Conservation (phyloP, 35 echinoderm and acorn worm genomes). For the Chiridota heheva region DNA sequence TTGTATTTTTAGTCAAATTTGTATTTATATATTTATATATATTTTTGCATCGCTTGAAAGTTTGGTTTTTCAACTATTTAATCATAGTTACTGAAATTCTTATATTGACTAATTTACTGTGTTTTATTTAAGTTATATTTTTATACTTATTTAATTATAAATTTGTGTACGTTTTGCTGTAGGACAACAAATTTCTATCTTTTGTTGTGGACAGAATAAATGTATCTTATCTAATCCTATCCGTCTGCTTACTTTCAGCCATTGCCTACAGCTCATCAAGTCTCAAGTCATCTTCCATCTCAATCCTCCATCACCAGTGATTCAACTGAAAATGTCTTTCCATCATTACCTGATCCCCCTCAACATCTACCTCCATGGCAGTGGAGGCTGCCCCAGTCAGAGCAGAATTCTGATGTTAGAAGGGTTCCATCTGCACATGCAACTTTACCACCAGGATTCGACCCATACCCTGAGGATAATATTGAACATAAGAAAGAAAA, state of each 20-base stretch:
- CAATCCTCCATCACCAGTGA: not conserved
- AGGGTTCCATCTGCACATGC: slow-evolving; percentile 56
- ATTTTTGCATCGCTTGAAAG: too few species aligned
- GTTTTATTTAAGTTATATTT: too few species aligned
- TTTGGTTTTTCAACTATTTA: too few species aligned
- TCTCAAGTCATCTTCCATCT: not conserved
- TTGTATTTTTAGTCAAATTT: too few species aligned
- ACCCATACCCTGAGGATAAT: slow-evolving; percentile 59
- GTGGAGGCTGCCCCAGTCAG: slow-evolving; percentile 40
- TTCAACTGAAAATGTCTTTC: not conserved
- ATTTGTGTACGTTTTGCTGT: too few species aligned
- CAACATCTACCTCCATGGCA: slow-evolving; percentile 53
- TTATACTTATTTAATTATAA: too few species aligned
- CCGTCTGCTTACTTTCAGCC: not conserved
- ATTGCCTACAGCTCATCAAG: not conserved
- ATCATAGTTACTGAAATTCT: too few species aligned
- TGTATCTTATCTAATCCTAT: not conserved
- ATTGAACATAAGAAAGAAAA: not conserved
- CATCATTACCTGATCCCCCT: slow-evolving; percentile 46
- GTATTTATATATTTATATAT: too few species aligned
- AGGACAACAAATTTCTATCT: not conserved
- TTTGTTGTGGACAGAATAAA: not conserved
- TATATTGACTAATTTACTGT: too few species aligned
- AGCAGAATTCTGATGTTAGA: slow-evolving; percentile 7
- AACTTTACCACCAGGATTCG: slow-evolving; percentile 63